Evolutionary conservation across 2,888 invertebrate species (phyloP).

Genomic region (Mimumesa dahlbomi): DNA sequence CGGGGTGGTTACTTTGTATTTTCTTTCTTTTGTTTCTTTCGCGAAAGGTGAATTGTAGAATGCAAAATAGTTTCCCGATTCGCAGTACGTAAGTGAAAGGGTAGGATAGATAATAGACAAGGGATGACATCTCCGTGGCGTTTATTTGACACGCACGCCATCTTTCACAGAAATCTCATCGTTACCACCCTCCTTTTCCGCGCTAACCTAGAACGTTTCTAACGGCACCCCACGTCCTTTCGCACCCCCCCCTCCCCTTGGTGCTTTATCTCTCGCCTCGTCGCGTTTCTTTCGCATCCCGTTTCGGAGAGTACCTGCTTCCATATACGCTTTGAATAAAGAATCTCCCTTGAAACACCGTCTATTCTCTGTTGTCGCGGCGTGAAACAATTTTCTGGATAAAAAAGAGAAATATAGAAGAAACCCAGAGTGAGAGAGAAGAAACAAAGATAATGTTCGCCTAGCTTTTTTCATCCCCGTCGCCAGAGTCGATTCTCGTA

Average conservation of each 20-base stretch:
- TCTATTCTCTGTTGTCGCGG: constrained; percentile 1
- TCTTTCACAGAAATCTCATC: constrained; percentile 63
- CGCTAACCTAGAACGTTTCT: not conserved
- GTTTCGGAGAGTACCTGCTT: constrained; percentile 2
- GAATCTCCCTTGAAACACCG: constrained; percentile 26
- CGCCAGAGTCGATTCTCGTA: not conserved
- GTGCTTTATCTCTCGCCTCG: not conserved
- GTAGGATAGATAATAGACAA: not conserved
- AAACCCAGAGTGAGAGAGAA: no score
- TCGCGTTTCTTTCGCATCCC: constrained; percentile 11
- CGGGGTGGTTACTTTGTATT: not conserved
- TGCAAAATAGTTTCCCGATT: no score
- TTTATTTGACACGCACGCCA: constrained; percentile 41
- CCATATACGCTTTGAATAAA: constrained; percentile 37
- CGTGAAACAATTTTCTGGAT: not conserved
- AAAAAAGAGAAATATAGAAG: no score
- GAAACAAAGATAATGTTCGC: no score
- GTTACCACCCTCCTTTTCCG: constrained; percentile 42
- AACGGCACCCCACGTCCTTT: constrained; percentile 22
- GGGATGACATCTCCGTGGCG: not conserved
- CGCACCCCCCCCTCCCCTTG: constrained; percentile 10
- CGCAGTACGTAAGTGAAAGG: no score
- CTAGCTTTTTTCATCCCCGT: constrained; percentile 3
- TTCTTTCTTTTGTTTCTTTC: constrained; percentile 20
- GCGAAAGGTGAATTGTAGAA: no score